A percentile compares a stretch with the other conserved stretches of the same genome.
phyloP scores from a whole-genome alignment of 1,140 invertebrate genomes.

The Gonatopus flavifemur region DNA sequence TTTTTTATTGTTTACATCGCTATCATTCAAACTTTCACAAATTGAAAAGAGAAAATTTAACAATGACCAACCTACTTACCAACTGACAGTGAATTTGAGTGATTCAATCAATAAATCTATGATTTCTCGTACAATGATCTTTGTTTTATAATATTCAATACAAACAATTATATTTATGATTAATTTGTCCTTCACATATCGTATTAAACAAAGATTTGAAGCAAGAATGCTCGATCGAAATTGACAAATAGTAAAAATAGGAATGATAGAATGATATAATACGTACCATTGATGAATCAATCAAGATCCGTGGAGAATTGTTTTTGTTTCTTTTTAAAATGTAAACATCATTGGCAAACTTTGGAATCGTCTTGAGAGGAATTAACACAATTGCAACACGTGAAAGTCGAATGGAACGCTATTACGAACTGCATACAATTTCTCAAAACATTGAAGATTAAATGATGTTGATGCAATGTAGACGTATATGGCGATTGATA shows the following conservation, averaged over 20 bases:
- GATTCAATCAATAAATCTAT: not conserved
- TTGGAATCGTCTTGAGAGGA: no score
- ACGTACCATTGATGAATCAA: constrained; percentile 22
- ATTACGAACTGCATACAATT: no score
- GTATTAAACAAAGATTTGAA: not conserved
- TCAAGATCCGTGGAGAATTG: constrained; percentile 19
- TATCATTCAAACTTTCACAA: not conserved
- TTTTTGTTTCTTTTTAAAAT: constrained; percentile 17
- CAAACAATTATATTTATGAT: not conserved
- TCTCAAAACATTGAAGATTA: no score
- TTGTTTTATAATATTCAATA: not conserved
- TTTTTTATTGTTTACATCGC: not conserved
- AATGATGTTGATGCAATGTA: no score
- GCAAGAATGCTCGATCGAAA: not conserved
- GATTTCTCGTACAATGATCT: no score
- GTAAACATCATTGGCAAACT: not conserved
- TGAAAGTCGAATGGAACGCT: no score
- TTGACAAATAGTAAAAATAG: constrained; percentile 1
- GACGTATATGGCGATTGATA: no score
- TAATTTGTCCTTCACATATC: not conserved
- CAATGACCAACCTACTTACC: not conserved
- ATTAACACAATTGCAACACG: no score
- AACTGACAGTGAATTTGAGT: not conserved
- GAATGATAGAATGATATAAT: not conserved
- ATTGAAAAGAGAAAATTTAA: not conserved